Evolutionary conservation across 2,797 vertebrate genomes (phyloP).

Genomic region (Tangara arthus): DNA sequence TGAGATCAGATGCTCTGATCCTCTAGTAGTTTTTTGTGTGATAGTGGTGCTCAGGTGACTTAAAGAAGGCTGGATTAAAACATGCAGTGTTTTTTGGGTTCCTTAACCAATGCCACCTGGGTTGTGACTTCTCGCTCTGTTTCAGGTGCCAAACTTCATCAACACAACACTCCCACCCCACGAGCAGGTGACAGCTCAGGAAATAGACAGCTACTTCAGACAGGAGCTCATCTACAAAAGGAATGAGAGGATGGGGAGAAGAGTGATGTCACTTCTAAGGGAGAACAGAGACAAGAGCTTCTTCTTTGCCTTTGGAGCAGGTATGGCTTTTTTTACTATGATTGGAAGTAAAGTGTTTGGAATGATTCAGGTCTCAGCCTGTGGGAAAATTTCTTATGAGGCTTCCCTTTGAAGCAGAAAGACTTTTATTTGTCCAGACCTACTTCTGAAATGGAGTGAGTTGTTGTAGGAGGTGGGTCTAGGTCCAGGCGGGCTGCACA

Average conservation of each 20-base stretch:
- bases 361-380: background rate
- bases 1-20: background rate
- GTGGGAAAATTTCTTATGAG: rapidly evolving
- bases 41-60: background rate
- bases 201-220: slow-evolving; percentile 98
- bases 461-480: background rate
- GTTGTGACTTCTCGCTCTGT: too few relatives aligned
- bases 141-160: slow-evolving; percentile 94
- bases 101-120: background rate
- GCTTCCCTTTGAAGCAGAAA: background rate
- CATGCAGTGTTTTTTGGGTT: background rate
- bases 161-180: slow-evolving; percentile 93
- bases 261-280: slow-evolving; percentile 88
- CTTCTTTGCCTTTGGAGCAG: slow-evolving; percentile 98
- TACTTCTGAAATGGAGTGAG: background rate
- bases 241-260: slow-evolving; percentile 93
- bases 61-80: background rate
- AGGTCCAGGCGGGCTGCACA: background rate
- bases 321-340: slow-evolving; percentile 56
- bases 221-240: slow-evolving; percentile 98
- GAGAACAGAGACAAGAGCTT: slow-evolving; percentile 89
- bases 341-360: background rate
- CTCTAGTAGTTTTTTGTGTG: rapidly evolving
- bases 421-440: background rate
- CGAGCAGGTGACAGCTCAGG: slow-evolving; percentile 89